Conservation (phyloP, 1,140 invertebrate genomes). For the Phenacoccus solenopsis region DNA sequence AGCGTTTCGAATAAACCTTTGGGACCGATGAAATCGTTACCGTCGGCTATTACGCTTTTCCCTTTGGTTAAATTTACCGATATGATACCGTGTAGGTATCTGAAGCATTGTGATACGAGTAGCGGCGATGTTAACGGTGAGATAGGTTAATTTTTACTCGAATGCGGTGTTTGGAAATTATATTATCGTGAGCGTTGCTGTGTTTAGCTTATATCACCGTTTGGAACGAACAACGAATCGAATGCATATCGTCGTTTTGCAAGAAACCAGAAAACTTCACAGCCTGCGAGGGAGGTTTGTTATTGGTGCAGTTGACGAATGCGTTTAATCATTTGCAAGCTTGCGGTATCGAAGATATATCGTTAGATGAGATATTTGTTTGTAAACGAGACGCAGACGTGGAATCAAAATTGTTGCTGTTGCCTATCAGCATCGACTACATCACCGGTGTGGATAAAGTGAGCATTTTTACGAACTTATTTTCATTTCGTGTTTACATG, state of each 20-base stretch:
- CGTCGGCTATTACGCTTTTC: constrained; percentile 45
- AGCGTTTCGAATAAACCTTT: constrained; percentile 41
- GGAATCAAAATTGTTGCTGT: constrained; percentile 51
- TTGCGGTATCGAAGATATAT: constrained; percentile 63
- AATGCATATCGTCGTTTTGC: constrained; percentile 35
- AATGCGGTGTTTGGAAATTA: too few relatives aligned
- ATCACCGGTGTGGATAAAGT: not conserved
- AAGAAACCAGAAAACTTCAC: constrained; percentile 34
- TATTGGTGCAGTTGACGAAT: constrained; percentile 65
- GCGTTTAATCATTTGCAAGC: constrained; percentile 70
- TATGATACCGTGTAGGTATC: constrained; percentile 49
- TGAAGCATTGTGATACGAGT: constrained; percentile 29
- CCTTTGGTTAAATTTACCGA: constrained; percentile 67
- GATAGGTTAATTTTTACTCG: not conserved
- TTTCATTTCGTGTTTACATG: not conserved
- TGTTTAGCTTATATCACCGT: constrained; percentile 57
- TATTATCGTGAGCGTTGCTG: too few relatives aligned
- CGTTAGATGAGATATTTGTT: constrained; percentile 50
- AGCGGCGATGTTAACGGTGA: not conserved
- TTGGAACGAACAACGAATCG: constrained; percentile 51
- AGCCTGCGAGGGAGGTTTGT: constrained; percentile 45
- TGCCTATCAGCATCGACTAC: constrained; percentile 33
- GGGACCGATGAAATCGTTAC: constrained; percentile 35
- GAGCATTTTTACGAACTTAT: not conserved
- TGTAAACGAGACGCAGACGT: constrained; percentile 44